phyloP scores from a whole-genome alignment of 2,888 invertebrate genomes.

The Melanostoma mellinum region DNA sequence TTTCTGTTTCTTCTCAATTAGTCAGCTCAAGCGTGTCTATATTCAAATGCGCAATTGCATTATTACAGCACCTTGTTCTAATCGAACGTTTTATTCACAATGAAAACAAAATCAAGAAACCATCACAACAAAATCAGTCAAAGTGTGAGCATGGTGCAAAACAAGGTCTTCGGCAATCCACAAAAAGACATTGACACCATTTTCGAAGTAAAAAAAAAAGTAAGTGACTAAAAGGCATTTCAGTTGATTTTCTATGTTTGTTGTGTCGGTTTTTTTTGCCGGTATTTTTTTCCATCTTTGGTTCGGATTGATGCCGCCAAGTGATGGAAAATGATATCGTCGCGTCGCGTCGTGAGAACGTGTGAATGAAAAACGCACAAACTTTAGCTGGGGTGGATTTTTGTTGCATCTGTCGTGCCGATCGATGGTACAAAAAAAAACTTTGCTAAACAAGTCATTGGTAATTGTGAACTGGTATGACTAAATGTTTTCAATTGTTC shows the following conservation, averaged over 20 bases:
- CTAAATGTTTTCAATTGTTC: too few relatives aligned
- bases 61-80: constrained; percentile 37
- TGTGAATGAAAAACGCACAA: constrained; percentile 13
- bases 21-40: constrained; percentile 33
- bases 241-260: constrained; percentile 38
- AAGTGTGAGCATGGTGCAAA: constrained; percentile 32
- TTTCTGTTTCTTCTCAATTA: constrained; percentile 45
- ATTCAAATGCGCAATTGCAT: constrained; percentile 35
- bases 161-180: constrained; percentile 66
- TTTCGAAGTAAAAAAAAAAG: background rate
- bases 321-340: constrained; percentile 14
- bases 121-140: constrained; percentile 45
- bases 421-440: constrained; percentile 7
- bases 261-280: constrained; percentile 5
- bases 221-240: constrained; percentile 17
- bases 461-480: too few relatives aligned
- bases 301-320: constrained; percentile 1
- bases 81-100: constrained; percentile 28
- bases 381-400: background rate
- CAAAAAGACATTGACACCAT: constrained; percentile 71
- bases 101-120: constrained; percentile 36
- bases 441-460: background rate
- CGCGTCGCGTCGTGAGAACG: too few relatives aligned
- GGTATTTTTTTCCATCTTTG: constrained; percentile 60
- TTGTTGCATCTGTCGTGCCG: background rate